phyloP scores from a whole-genome alignment of 2,113 vertebrate species.

The Arizona elegans region DNA sequence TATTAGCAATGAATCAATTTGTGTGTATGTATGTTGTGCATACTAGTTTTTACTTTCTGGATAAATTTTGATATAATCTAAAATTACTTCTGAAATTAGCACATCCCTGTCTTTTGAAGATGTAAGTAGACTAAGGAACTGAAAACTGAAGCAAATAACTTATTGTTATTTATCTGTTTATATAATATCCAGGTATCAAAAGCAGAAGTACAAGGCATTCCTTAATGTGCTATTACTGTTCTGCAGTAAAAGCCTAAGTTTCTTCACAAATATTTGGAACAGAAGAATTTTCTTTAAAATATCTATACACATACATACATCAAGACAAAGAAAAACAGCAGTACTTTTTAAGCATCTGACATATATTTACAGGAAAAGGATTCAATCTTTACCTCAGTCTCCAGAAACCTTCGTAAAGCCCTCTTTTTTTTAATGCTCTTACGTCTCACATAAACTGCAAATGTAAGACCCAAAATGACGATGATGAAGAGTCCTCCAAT shows the following conservation, averaged over 20 bases:
- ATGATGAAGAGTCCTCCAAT: slow-evolving; percentile 92
- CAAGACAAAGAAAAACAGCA: rapidly evolving
- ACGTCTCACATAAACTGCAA: slow-evolving; percentile 87
- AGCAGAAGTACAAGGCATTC: neutral
- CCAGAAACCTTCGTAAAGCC: slow-evolving; percentile 88
- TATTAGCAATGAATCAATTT: neutral
- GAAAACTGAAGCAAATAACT: neutral
- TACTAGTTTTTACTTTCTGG: neutral
- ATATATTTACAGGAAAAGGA: neutral
- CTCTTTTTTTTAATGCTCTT: slow-evolving; percentile 98
- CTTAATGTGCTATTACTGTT: neutral
- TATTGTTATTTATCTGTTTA: neutral
- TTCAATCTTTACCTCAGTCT: slow-evolving; percentile 85
- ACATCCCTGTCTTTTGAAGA: neutral
- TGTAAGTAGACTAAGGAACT: neutral
- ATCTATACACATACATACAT: neutral
- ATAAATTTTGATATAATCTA: neutral
- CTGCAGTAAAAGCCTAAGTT: neutral
- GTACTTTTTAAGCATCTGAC: neutral
- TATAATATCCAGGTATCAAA: neutral
- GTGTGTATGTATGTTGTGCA: neutral
- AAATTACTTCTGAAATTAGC: neutral
- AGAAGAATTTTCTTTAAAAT: neutral
- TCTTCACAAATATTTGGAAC: neutral
- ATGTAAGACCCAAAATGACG: slow-evolving; percentile 87